Evolutionary conservation across 2,113 vertebrate species (phyloP).

Genomic region (Halcyon senegalensis): DNA sequence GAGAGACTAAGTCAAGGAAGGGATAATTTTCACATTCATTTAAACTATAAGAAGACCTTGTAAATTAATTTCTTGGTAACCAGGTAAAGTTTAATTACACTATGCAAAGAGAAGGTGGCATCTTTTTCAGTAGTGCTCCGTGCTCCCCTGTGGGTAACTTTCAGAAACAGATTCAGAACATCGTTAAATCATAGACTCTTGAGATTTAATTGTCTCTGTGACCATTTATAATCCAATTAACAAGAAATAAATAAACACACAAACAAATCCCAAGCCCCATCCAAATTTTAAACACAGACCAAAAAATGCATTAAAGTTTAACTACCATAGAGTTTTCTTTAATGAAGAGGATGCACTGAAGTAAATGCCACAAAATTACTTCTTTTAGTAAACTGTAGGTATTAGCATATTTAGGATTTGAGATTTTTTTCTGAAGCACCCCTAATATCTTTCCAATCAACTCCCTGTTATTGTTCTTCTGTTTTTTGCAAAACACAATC

Average conservation of each 20-base stretch:
- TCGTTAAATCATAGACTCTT: slow-evolving; percentile 4
- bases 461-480: background rate
- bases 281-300: background rate
- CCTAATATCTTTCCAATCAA: slow-evolving; percentile 20
- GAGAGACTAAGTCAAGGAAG: slow-evolving; percentile 24
- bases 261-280: slow-evolving; percentile 5
- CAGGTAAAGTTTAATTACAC: slow-evolving; percentile 39
- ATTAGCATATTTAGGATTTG: background rate
- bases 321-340: slow-evolving; percentile 17
- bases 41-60: background rate
- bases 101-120: background rate
- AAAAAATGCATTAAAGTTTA: slow-evolving; percentile 9
- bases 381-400: background rate
- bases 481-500: background rate
- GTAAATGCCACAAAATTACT: background rate
- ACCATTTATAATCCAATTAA: slow-evolving; percentile 62
- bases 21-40: slow-evolving; percentile 24
- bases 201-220: background rate
- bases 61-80: slow-evolving; percentile 26
- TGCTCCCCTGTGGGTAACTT: background rate
- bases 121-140: background rate
- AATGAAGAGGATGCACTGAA: background rate
- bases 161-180: background rate
- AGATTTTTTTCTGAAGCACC: background rate
- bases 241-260: slow-evolving; percentile 45